Conservation (phyloP, 2,113 vertebrate genomes). For the Illadopsis cleaveri region DNA sequence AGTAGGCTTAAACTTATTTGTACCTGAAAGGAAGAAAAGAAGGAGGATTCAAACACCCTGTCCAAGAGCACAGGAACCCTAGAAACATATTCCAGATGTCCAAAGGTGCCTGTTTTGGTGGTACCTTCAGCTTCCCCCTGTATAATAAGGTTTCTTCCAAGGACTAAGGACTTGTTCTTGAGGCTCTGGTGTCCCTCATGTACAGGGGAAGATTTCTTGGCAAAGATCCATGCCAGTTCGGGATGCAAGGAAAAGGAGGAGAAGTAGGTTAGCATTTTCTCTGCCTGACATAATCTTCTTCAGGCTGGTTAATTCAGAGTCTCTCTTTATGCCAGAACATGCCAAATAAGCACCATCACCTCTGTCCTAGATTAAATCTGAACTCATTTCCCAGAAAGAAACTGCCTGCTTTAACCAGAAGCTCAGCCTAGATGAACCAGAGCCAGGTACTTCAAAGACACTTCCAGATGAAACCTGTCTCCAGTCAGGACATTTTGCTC, state of each 20-base stretch:
- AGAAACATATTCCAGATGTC: neutral
- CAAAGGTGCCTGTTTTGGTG: neutral
- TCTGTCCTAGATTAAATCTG: neutral
- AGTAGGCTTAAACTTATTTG: neutral
- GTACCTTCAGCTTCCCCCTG: neutral
- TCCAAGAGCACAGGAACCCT: neutral
- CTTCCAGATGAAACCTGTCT: neutral
- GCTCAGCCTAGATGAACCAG: neutral
- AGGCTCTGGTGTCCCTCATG: neutral
- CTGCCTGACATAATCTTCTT: neutral
- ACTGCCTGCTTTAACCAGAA: neutral
- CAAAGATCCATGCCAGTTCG: neutral
- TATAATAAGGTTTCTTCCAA: neutral
- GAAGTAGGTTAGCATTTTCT: neutral
- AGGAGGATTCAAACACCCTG: neutral
- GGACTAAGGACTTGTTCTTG: neutral
- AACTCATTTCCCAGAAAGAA: neutral
- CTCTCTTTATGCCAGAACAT: neutral
- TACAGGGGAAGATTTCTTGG: neutral
- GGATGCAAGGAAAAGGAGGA: neutral
- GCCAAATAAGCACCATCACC: fast-evolving
- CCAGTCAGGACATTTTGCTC: neutral
- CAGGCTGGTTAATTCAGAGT: neutral
- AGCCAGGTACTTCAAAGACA: neutral
- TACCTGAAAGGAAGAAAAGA: neutral